Evolutionary conservation across 2,888 invertebrate species (phyloP).

Genomic region (Euplagia quadripunctaria): DNA sequence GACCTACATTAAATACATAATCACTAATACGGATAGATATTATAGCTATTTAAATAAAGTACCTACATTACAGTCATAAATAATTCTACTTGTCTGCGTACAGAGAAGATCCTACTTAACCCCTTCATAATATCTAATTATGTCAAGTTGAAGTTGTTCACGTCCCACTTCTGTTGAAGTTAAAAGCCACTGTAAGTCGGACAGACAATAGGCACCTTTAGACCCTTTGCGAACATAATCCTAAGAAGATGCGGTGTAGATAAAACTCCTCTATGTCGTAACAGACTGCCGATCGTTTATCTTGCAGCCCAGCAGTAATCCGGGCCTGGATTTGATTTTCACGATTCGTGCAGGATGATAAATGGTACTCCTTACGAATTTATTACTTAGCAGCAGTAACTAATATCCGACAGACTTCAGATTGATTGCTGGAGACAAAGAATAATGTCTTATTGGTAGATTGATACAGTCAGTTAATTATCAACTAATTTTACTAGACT

Average conservation of each 20-base stretch:
- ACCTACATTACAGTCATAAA: too few species aligned
- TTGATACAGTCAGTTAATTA: not conserved
- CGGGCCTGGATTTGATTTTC: slow-evolving; percentile 6
- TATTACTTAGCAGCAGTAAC: slow-evolving; percentile 7
- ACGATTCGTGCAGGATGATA: slow-evolving; percentile 12
- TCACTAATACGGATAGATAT: too few species aligned
- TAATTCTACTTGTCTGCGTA: too few species aligned
- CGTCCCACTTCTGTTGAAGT: not conserved
- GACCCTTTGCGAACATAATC: not conserved
- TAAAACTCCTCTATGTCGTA: not conserved
- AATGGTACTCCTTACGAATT: slow-evolving; percentile 11
- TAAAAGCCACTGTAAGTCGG: not conserved
- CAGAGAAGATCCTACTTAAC: too few species aligned
- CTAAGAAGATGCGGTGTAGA: not conserved
- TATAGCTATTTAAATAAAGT: too few species aligned
- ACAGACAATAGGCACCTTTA: not conserved
- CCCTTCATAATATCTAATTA: too few species aligned
- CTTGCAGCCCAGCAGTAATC: slow-evolving; percentile 8
- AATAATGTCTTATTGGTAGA: not conserved
- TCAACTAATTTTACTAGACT: not conserved
- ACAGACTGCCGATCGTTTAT: slow-evolving; percentile 21
- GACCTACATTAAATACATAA: too few species aligned
- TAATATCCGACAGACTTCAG: not conserved
- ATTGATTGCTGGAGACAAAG: not conserved
- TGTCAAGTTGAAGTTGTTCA: not conserved